phyloP scores from a whole-genome alignment of 23 tunicate species.

The Clavelina lepadiformis region DNA sequence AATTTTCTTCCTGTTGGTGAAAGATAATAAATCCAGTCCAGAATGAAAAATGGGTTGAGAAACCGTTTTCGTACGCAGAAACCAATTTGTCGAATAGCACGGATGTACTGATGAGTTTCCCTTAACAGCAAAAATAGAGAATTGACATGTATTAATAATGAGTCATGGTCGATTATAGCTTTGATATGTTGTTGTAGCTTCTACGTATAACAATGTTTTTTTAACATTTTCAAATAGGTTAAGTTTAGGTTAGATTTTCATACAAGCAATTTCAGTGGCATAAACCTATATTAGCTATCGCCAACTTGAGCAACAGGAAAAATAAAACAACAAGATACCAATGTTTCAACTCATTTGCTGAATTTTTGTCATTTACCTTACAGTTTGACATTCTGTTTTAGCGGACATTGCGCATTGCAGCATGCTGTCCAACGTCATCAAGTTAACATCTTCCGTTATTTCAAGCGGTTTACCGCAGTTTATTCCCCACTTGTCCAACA shows the following conservation, averaged over 20 bases:
- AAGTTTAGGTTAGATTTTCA: too few species aligned
- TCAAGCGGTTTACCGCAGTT: conserved; percentile 18
- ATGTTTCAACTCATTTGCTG: too few species aligned
- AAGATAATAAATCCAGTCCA: conserved; percentile 33
- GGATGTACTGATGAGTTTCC: conserved; percentile 23
- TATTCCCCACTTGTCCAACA: conserved; percentile 20
- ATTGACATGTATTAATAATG: too few species aligned
- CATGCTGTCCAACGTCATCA: conserved; percentile 64
- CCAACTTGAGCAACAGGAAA: too few species aligned
- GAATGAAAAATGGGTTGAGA: conserved; percentile 5
- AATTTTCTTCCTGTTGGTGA: conserved; percentile 36
- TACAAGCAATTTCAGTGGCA: too few species aligned
- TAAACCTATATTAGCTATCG: too few species aligned
- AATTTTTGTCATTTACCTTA: conserved; percentile 6
- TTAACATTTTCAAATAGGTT: too few species aligned
- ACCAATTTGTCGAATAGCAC: conserved; percentile 14
- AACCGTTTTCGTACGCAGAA: background rate
- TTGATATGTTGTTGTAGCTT: too few species aligned
- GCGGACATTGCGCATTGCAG: conserved; percentile 73
- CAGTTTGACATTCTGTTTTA: conserved; percentile 34
- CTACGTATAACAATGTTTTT: too few species aligned
- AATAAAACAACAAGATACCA: too few species aligned
- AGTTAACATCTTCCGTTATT: conserved; percentile 26
- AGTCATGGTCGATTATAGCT: too few species aligned
- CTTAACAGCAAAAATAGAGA: too few species aligned